Base-by-base conservation (phyloP, 2,797 vertebrate genomes). In the Halcyon leucocephala region DNA sequence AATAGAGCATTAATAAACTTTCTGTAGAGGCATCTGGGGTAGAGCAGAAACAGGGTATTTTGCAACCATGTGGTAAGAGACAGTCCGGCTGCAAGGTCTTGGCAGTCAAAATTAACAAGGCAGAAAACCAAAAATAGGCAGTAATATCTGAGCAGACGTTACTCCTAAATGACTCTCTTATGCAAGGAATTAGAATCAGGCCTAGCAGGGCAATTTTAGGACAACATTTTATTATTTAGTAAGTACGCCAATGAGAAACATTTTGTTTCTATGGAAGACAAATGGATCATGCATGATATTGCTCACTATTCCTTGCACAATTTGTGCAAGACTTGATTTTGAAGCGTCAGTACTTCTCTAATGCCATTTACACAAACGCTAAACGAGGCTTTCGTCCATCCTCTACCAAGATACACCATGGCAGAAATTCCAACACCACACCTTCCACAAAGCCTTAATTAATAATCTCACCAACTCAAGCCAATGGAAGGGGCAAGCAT, bases 41-140 rank as follows among this genome's bases (percentile, higher is more conserved):
- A 67, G 33, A 89, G 66, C 7, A 89, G 70, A 89, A 89, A 81
- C 16, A 13, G 14, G 7, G 20, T 44, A 78, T 88, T 93, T 90
- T 83, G 61, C 57, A 93, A 86, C 20, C 10, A 35, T 6, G 17
- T 33, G 26, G 48, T 54, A 77, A 92, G 39, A 93, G 44, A 62
- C 22, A 64, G 51, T 52, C 46, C 58, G 81, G 46, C 54, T 91
- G 46, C 69, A 95, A 94, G 62, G 80, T 54, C 73, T 83, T 90
- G 71, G 52, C 57, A 79, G 88, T 62, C 49, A 95, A 88, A 90
- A 91, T 69, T 82, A 91, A 74, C 72, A 85, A n/a, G 44, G 73
- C 61, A 95, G 61, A 86, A 91, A 93, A 54, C 3, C 33, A 86
- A 64, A 94, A 86, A 51, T 6, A 84, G 19, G 39, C 72, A 88